Evolutionary conservation across 1,140 invertebrate genomes (phyloP), one percentile per base, ranked within the genome.

Genomic region (Cyrtorhinus lividipennis): DNA sequence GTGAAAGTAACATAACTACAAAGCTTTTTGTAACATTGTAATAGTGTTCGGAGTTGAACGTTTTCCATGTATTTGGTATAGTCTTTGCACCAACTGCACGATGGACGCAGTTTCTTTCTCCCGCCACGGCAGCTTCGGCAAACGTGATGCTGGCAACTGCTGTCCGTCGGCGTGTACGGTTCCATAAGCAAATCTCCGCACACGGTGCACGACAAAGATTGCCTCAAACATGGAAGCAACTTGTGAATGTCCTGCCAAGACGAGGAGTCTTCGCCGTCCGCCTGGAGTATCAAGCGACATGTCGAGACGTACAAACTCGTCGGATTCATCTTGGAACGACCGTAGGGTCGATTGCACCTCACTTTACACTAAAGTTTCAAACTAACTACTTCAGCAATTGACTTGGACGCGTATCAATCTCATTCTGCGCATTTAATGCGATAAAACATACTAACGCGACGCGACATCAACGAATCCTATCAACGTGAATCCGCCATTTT

Each of bases 1-100:
- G 86, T 86, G 62, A 80, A 81, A 24, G 62, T 81, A 62, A 94
- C 76, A 74, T 88, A 90, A 70, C 85, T 80, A 77, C 90, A 94
- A 12, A 94, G 76, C 67, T 89, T 88, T 74, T 90, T 90, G 71
- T 92, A 95, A 75, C 90, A 91, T 69, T 90, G 84, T 59, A 94
- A 72, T 22, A 92, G 74, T 69, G 89, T 85, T 60, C 86, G 77
- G 68, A 94, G 75, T 65, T 87, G 83, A 63, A 84, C 83, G 75
- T 93, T 92, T 73, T 92, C 89, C 22, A 81, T 76, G 73, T 92
- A 94, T 66, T 84, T 83, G 15, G 81, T 80, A 70, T 88, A 88
- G 70, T 90, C 86, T 73, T 86, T 87, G 73, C 91, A 95, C 81
- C 85, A 88, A 63, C 81, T 79, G 71, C 91, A 94, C 0, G 83